These are phyloP conservation scores for Nerophis ophidion DNA, from an alignment of 2,113 vertebrate genomes.

Conservation along the genomic window DNA sequence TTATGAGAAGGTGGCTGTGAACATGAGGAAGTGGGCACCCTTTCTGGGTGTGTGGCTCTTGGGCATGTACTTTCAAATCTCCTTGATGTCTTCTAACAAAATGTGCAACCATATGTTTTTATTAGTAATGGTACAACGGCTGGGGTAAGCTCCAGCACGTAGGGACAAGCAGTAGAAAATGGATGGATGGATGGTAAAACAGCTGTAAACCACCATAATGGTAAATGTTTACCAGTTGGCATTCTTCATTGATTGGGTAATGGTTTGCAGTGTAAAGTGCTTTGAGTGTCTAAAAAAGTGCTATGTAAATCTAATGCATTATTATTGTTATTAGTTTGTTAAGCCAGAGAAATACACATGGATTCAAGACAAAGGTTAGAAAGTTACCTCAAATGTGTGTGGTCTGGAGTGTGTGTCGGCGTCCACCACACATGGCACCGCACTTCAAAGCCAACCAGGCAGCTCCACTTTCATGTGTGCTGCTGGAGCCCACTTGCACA, in stretches of 20 bases:
- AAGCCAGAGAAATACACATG: too few relatives aligned
- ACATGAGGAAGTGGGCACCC: constrained; percentile 52
- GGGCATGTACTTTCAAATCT: too few relatives aligned
- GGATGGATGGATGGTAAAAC: too few relatives aligned
- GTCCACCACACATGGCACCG: constrained; percentile 5
- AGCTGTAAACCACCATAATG: background rate
- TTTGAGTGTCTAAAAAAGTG: too few relatives aligned
- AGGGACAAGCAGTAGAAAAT: too few relatives aligned
- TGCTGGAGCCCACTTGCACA: constrained; percentile 36
- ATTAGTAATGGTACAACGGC: background rate
- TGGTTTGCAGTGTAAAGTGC: too few relatives aligned
- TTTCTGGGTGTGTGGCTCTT: constrained; percentile 3
- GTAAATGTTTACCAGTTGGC: background rate
- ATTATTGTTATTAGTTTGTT: too few relatives aligned
- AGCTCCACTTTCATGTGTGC: background rate
- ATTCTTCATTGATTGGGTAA: too few relatives aligned
- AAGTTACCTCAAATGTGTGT: constrained; percentile 1
- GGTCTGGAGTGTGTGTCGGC: background rate
- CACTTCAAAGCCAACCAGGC: background rate
- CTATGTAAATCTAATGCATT: too few relatives aligned
- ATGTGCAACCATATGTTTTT: background rate
- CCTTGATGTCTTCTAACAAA: background rate
- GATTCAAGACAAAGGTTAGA: too few relatives aligned
- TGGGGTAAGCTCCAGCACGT: too few relatives aligned
- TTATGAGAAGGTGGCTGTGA: constrained; percentile 35